Evolutionary conservation across 64 coral and sea anemone genomes (phyloP), one percentile per base, ranked within the genome.

Genomic region (Platygyra sinensis): DNA sequence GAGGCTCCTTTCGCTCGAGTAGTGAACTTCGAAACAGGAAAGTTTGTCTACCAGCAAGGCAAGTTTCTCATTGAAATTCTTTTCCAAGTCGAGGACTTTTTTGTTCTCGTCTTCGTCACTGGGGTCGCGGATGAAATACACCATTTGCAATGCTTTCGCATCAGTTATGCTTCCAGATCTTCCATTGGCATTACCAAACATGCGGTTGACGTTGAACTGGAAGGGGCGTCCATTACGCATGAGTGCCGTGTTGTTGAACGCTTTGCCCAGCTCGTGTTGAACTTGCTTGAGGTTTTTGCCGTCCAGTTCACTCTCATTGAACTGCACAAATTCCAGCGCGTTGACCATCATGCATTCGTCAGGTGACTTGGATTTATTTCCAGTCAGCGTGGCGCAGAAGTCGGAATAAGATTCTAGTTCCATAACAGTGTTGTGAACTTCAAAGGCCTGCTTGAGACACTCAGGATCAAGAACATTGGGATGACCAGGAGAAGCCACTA

Each of bases 321-420:
- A 96, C 20, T 90, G 52, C 10, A 96, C 86, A 64, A 93, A 62
- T 39, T 93, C 94, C n/a, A 96, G 74, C 0, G 92, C 83, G 54
- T 96, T 93, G 29, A 87, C 50, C 18, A 67, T 86, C 63, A 90
- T 75, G 24, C 94, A 96, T 10, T 87, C 73, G 24, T 84, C 54
- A 15, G 8, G 30, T 18, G 77, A 67, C 3, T 50, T 83, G 38
- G 76, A 54, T 50, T 60, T 63, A 31, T 71, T 61, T 24, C 19
- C 64, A 52, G 49, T 80, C 8, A 72, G 13, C 8, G 82, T 93
- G 32, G 87, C 75, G 74, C 95, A 96, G 32, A 90, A 93, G 22
- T 84, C 82, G 20, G 50, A 22, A 60, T 87, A 94, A 29, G 71
- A 81, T 39, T 78, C 59, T 5, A 93, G 30, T 13, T 30, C 30